Evolutionary conservation across 2,797 vertebrate genomes (phyloP), one percentile per base, ranked within the genome.

Genomic region (Paramormyrops hopkinsi): DNA sequence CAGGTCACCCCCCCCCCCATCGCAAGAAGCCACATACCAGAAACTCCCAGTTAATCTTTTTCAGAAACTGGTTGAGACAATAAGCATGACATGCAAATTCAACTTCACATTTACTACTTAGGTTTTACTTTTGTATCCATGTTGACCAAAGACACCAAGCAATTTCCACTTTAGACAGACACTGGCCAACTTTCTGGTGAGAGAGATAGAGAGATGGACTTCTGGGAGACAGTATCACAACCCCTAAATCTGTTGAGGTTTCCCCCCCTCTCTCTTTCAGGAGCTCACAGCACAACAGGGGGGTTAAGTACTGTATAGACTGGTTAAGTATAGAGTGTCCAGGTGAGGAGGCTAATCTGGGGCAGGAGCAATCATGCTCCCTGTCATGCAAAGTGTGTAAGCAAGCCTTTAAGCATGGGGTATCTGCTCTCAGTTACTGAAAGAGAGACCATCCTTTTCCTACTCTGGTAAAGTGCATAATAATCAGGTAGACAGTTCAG

Each of bases 331-430:
- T 37, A 86, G 56, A 29, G 41, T 9, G 50, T 37, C n/a, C 44
- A 59, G 73, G 76, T 65, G 76, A 88, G 83, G n/a, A 62, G 54
- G 87, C 65, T 85, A 53, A 85, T 88, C 76, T 90, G 53, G 22
- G n/a, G 11, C 17, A 50, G 56, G 84, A 54, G 76, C 9, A 44
- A 33, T 50, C 51, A 25, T 22, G 4, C 48, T 37, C 37, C 85
- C 89, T 44, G 17, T 51, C 41, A 46, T 25, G 25, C 89, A 82
- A 73, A 84, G 54, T 73, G 54, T 73, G 79, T 2, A 19, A 37
- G 85, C 17, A 65, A 65, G 59, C 22, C 59, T 19, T 33, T 44
- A 29, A 37, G 51, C 17, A 25, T 19, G 12, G 50, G 62, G 33
- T 44, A 29, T 19, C 62, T 41, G 29, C 73, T 50, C 84, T 86